These are phyloP conservation scores for Torymus texanus DNA, from an alignment of 2,888 invertebrate genomes.

Conservation along the genomic window DNA sequence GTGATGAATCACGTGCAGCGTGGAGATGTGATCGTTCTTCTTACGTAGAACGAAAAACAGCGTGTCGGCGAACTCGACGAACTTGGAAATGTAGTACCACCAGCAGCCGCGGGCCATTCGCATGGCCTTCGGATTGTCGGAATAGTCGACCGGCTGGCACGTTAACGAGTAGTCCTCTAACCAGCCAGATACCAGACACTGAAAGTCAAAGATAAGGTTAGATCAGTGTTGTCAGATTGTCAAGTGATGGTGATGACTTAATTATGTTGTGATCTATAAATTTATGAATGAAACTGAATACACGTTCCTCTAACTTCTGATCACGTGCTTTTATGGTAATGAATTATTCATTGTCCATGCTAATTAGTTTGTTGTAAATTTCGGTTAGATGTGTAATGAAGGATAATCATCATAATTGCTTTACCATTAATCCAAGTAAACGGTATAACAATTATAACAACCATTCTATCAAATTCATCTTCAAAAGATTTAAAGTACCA, in stretches of 20 bases:
- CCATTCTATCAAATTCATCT: too few relatives aligned
- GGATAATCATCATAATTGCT: too few relatives aligned
- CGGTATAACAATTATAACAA: too few relatives aligned
- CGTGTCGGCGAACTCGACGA: constrained; percentile 95
- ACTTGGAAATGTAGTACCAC: constrained; percentile 96
- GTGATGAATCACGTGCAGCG: constrained; percentile 95
- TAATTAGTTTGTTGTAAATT: too few relatives aligned
- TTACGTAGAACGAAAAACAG: constrained; percentile 96
- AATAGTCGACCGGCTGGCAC: constrained; percentile 90
- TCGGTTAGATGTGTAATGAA: too few relatives aligned
- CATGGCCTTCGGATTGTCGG: constrained; percentile 80
- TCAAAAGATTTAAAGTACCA: too few relatives aligned
- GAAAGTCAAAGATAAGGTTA: constrained; percentile 26
- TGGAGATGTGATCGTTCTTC: constrained; percentile 93
- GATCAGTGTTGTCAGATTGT: not conserved
- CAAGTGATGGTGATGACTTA: too few relatives aligned
- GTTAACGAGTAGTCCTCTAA: constrained; percentile 82
- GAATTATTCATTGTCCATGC: too few relatives aligned
- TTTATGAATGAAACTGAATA: not conserved
- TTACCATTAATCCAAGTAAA: too few relatives aligned
- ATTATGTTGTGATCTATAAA: not conserved
- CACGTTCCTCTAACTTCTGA: too few relatives aligned
- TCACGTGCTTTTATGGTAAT: too few relatives aligned
- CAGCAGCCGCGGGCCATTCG: constrained; percentile 90
- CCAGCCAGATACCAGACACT: constrained; percentile 82